Evolutionary conservation across 2,113 vertebrate species (phyloP), one percentile per base, ranked within the genome.

Genomic region (Crotalus horridus): DNA sequence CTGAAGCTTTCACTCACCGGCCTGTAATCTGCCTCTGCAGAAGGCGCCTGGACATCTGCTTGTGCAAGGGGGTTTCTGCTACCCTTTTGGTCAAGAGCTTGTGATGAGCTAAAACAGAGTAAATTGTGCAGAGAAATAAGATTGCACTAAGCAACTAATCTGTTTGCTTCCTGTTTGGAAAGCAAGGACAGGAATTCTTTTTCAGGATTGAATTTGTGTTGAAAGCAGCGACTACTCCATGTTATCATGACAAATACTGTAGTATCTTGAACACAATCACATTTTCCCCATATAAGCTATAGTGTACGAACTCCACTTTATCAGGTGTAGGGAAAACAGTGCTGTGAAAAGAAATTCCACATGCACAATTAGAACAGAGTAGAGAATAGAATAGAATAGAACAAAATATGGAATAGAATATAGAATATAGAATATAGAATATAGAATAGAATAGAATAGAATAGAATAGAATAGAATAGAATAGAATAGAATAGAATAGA

Each of bases 41-140:
- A 5, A 99, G 97, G 13, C 98, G 98, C 92, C 97, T 97, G 43
- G 98, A 98, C 59, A 98, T 98, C 86, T 99, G 99, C 90, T 99
- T 99, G 95, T 99, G 99, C 0, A 97, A 90, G 0, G 99, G 99
- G 0, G 99, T 99, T 94, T 99, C 99, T 8, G 98, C 97, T 94
- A 99, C 99, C 91, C 97, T 98, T 95, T 98, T 99, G 6, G 99
- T 99, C 92, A 99, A 85, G 11, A 99, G 96, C 93, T 96, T 98
- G 91, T 95, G 98, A 89, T 95, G 95, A 95, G 98, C 99, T 99
- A 94, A 89, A 93, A 95, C 2, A 51, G 5, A 24, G 21, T 55
- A 3, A 21, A 43, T 43, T 21, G 24, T 26, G 0, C 53, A 39
- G 4, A 21, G 24, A 24, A 87, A 15, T 6, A 53, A 15, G 24